Percentiles rank a stretch among this genome's conserved stretches.
phyloP scores from a whole-genome alignment of 2,797 vertebrate species.

The Salarias fasciatus region DNA sequence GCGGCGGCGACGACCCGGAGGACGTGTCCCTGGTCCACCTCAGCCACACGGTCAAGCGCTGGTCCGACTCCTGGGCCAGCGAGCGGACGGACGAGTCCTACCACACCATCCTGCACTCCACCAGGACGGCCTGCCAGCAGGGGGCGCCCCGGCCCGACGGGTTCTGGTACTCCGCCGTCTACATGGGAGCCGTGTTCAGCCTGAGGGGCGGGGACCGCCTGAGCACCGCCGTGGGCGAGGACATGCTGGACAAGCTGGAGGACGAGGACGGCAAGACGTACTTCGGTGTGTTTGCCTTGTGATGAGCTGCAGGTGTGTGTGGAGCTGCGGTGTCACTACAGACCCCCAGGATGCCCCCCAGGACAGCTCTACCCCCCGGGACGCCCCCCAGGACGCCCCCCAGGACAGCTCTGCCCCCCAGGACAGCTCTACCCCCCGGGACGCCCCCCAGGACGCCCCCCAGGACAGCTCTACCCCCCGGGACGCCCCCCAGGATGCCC shows the following conservation, averaged over 20 bases:
- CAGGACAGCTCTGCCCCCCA: too few species aligned
- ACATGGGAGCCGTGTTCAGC: conserved; percentile 79
- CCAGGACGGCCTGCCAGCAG: conserved; percentile 67
- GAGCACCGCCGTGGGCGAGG: conserved; percentile 40
- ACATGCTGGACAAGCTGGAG: conserved; percentile 49
- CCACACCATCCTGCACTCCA: conserved; percentile 65
- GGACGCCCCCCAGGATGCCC: too few species aligned
- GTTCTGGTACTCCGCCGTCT: conserved; percentile 65
- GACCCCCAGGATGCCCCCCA: too few species aligned
- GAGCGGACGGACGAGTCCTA: neutral
- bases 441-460: too few species aligned
- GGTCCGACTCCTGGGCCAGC: conserved; percentile 23
- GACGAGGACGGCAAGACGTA: conserved; percentile 62
- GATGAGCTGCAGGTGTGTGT: conserved; percentile 31
- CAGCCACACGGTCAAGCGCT: conserved; percentile 68
- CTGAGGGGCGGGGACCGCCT: conserved; percentile 66
- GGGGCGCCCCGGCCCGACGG: rapidly evolving
- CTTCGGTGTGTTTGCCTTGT: conserved; percentile 83
- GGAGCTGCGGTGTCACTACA: conserved; percentile 31
- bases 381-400: too few species aligned
- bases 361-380: too few species aligned
- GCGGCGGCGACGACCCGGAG: neutral
- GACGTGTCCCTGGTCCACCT: conserved; percentile 45
- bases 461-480: too few species aligned
- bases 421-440: too few species aligned